Conservation (phyloP, 2,888 invertebrate genomes). For the Andrena bicolor region DNA sequence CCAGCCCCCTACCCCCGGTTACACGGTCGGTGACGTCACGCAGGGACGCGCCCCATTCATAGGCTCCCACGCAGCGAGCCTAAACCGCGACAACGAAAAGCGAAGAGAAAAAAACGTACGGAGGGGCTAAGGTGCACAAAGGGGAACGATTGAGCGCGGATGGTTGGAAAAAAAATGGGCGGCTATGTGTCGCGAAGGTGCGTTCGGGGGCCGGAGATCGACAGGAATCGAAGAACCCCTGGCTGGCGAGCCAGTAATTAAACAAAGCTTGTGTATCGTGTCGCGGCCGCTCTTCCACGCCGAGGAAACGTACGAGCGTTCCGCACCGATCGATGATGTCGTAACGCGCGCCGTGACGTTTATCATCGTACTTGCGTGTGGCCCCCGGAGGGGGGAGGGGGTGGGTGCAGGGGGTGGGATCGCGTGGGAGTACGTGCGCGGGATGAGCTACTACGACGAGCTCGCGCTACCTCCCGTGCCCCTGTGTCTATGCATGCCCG, state of each 20-base stretch:
- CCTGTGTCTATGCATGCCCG: not conserved
- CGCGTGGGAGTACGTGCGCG: constrained; percentile 44
- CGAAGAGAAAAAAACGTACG: constrained; percentile 30
- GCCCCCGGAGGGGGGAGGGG: constrained; percentile 46
- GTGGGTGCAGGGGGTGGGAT: constrained; percentile 11
- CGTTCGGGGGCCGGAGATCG: constrained; percentile 22
- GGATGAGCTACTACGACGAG: constrained; percentile 43
- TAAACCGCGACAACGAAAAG: constrained; percentile 53
- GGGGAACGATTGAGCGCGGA: not conserved
- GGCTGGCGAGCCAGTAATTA: constrained; percentile 6
- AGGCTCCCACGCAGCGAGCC: constrained; percentile 77
- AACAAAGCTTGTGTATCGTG: constrained; percentile 3
- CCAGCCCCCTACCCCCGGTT: constrained; percentile 40
- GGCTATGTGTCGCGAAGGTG: not conserved
- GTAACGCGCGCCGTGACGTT: constrained; percentile 72
- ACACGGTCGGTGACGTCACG: constrained; percentile 80
- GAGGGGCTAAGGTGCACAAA: not conserved
- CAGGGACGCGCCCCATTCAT: constrained; percentile 84
- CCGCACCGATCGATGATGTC: constrained; percentile 68
- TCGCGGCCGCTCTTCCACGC: constrained; percentile 9
- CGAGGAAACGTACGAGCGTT: constrained; percentile 56
- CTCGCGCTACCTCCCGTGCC: constrained; percentile 3
- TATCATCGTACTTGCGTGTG: constrained; percentile 71
- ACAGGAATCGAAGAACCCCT: constrained; percentile 36
- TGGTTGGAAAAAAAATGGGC: not conserved